These are phyloP conservation scores for Dendropsophus ebraccatus DNA, from an alignment of 2,113 vertebrate genomes.

Conservation along the genomic window DNA sequence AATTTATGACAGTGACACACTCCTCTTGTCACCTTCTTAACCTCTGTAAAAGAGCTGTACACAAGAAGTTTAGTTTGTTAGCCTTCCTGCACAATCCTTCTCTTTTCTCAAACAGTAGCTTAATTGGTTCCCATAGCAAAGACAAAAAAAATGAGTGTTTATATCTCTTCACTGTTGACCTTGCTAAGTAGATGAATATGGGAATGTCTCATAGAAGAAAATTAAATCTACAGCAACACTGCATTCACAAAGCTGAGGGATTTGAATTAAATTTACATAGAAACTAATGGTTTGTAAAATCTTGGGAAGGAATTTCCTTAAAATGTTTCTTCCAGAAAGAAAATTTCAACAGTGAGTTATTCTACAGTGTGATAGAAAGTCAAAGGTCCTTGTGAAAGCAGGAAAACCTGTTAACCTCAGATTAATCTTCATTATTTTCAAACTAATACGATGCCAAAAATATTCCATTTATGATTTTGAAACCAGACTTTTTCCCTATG, in stretches of 20 bases:
- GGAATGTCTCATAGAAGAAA: neutral
- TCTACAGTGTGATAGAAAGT: conserved; percentile 15
- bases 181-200: conserved; percentile 48
- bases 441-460: conserved; percentile 17
- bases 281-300: conserved; percentile 12
- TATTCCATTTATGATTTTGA: conserved; percentile 26
- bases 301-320: conserved; percentile 18
- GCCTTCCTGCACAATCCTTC: neutral
- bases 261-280: neutral
- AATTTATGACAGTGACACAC: neutral
- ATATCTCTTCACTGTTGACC: conserved; percentile 3
- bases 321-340: neutral
- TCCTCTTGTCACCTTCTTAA: neutral
- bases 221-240: neutral
- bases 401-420: conserved; percentile 40
- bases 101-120: conserved; percentile 35
- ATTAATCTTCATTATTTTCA: conserved; percentile 18
- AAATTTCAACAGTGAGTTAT: conserved; percentile 25
- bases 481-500: conserved; percentile 27
- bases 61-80: neutral
- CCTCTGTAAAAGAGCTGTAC: neutral
- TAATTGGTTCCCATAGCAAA: conserved; percentile 27
- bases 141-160: conserved; percentile 10
- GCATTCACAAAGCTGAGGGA: conserved; percentile 5
- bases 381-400: conserved; percentile 51